Base-by-base conservation (phyloP, 2,888 invertebrate species). In the Mesorhabditis spiculigera region DNA sequence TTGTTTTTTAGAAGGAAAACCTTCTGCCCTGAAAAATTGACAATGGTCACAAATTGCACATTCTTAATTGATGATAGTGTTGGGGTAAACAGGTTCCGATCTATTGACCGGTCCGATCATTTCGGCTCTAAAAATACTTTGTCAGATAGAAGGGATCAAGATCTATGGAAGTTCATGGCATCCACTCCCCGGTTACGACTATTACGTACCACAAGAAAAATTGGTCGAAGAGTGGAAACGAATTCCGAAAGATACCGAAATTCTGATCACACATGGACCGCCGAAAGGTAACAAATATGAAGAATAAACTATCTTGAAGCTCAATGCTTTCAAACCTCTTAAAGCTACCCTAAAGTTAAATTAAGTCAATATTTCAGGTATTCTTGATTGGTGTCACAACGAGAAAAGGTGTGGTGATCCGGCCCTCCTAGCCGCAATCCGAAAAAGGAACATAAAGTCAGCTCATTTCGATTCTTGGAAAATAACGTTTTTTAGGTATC, bases 141-240 rank as follows among this genome's bases (percentile, higher is more conserved):
- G 75, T n/a, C 69, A 85, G 84, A 75, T 85, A 43, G 79, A 77
- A 43, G 84, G 84, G 0, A 70, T 84, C 10, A 80, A 74, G 50
- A 79, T 84, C 73, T 84, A 81, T 71, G 84, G 84, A 5, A 70
- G 78, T 10, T 80, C 82, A 4, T 85, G 81, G 77, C 84, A 84
- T 70, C 82, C 84, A 8, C 73, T 84, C 16, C 75, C 74, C 45
- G 80, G 81, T 4, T 82, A 75, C 71, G 77, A 82, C 5, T 84
- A 83, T 72, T 80, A 76, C 61, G 69, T 71, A 45, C 67, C 69
- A 8, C 74, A 78, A 6, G 71, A 69, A 82, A 90, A 91, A 78
- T 92, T 93, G 92, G 92, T 92, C 65, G 89, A 90, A n/a, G 92
- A 92, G 86, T 93, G 93, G 93, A 89, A 91, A 81, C 86, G 89